These are phyloP conservation scores for Macroramphosus scolopax DNA, from an alignment of 2,797 vertebrate genomes.

Conservation along the genomic window DNA sequence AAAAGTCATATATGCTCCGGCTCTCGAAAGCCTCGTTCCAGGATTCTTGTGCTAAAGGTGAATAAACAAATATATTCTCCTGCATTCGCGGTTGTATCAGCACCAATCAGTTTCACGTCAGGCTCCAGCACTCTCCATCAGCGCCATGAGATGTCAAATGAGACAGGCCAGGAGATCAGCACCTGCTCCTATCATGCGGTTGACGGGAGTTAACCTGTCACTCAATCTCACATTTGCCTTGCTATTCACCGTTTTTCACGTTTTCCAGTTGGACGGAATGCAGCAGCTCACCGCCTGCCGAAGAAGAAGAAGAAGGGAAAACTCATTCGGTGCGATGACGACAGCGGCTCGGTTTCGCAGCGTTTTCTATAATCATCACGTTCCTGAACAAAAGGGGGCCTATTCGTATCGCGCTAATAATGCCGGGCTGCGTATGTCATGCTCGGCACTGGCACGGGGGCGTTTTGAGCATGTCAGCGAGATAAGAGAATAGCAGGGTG, in stretches of 20 bases:
- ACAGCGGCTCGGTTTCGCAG: constrained; percentile 23
- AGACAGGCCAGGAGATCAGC: constrained; percentile 60
- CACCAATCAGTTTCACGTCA: constrained; percentile 50
- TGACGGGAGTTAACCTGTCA: constrained; percentile 61
- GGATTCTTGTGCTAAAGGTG: neutral
- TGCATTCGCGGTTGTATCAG: constrained; percentile 46
- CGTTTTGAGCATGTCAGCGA: constrained; percentile 69
- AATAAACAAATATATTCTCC: constrained; percentile 18
- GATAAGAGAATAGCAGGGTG: constrained; percentile 76
- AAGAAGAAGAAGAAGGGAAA: constrained; percentile 24
- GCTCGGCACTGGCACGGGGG: constrained; percentile 63
- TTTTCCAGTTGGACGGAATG: constrained; percentile 27
- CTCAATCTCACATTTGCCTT: constrained; percentile 44
- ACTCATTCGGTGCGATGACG: constrained; percentile 52
- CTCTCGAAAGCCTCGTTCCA: neutral
- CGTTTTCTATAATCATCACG: constrained; percentile 60
- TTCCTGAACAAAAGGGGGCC: constrained; percentile 58
- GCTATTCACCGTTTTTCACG: constrained; percentile 28
- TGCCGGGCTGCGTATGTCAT: constrained; percentile 56
- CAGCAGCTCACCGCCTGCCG: constrained; percentile 11
- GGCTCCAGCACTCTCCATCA: constrained; percentile 50
- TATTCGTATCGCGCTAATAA: constrained; percentile 71
- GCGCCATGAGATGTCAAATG: constrained; percentile 49
- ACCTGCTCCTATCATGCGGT: constrained; percentile 53
- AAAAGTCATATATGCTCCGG: no score